Conservation (phyloP, 1,140 invertebrate species). For the Mercenaria mercenaria region DNA sequence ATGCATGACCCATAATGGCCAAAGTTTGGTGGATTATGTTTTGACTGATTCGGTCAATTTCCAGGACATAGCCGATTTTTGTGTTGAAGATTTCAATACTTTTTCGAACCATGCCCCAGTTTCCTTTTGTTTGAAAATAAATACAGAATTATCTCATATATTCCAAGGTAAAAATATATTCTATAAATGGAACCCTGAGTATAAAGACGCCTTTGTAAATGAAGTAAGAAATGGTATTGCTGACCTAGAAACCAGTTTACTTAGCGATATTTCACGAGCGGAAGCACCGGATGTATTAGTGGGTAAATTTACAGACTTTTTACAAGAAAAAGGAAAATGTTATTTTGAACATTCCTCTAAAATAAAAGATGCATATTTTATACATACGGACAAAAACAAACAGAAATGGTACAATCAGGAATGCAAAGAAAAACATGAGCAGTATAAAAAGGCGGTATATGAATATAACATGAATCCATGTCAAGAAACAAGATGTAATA, state of each 20-base stretch:
- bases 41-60: conserved; percentile 7
- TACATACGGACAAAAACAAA: neutral
- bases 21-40: conserved; percentile 21
- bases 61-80: neutral
- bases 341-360: neutral
- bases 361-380: neutral
- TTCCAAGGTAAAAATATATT: neutral
- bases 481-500: neutral
- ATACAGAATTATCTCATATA: neutral
- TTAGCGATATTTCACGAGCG: neutral
- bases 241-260: neutral
- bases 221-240: neutral
- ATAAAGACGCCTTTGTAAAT: neutral
- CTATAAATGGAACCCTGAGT: neutral
- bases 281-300: neutral
- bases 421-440: neutral
- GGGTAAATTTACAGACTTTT: neutral
- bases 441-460: neutral
- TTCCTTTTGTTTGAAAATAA: neutral
- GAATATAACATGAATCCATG: neutral
- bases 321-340: neutral
- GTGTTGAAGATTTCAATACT: conserved; percentile 7
- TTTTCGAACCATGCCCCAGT: conserved; percentile 27
- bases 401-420: conserved; percentile 3
- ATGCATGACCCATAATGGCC: neutral